Evolutionary conservation across 2,888 invertebrate species (phyloP).

Genomic region (Rhagonycha fulva): DNA sequence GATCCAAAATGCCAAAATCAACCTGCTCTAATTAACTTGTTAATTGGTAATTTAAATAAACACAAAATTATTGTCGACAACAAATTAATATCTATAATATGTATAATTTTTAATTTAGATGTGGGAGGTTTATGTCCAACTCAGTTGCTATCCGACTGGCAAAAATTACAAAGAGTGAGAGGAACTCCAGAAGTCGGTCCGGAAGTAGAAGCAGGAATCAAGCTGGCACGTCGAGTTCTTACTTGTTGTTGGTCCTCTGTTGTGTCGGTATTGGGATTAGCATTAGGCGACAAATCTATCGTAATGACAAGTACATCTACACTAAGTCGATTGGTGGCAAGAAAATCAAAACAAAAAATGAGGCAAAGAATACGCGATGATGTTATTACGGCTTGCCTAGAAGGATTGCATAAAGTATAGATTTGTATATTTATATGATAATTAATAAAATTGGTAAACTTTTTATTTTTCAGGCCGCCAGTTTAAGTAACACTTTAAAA

Average conservation of each 20-base stretch:
- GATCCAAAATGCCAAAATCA: slow-evolving; percentile 61
- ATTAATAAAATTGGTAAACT: background rate
- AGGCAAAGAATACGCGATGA: slow-evolving; percentile 72
- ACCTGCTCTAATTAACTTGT: slow-evolving; percentile 71
- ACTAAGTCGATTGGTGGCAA: slow-evolving; percentile 63
- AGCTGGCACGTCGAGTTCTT: slow-evolving; percentile 76
- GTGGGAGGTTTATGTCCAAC: slow-evolving; percentile 82
- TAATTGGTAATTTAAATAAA: slow-evolving; percentile 65
- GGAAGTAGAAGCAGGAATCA: slow-evolving; percentile 78
- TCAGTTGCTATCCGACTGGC: slow-evolving; percentile 87
- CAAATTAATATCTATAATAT: background rate
- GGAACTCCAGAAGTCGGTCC: slow-evolving; percentile 69
- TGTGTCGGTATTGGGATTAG: slow-evolving; percentile 83
- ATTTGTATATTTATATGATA: background rate
- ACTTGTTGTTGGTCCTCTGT: slow-evolving; percentile 93
- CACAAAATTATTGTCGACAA: background rate
- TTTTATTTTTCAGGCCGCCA: slow-evolving; percentile 68
- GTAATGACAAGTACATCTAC: slow-evolving; percentile 53
- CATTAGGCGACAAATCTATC: slow-evolving; percentile 62
- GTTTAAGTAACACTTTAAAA: slow-evolving; percentile 85
- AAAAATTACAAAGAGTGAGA: slow-evolving; percentile 78
- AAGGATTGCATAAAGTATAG: slow-evolving; percentile 83
- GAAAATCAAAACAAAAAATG: slow-evolving; percentile 58
- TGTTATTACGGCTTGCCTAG: slow-evolving; percentile 82
- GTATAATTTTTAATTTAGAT: slow-evolving; percentile 59